Conservation (phyloP, 1,140 invertebrate species). For the Camponotus floridanus region DNA sequence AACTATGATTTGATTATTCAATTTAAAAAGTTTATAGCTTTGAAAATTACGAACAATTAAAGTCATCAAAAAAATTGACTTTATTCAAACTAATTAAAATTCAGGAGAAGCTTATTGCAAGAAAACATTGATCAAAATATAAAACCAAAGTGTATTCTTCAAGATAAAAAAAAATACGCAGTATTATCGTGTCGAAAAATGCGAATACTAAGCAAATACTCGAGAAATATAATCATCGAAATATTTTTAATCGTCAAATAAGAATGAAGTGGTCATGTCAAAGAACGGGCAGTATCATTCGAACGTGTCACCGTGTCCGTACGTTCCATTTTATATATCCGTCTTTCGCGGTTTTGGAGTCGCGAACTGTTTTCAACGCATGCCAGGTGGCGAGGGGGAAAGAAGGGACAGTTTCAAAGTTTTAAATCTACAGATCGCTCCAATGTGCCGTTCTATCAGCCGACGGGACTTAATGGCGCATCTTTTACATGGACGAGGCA, state of each 20-base stretch:
- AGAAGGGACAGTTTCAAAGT: conserved; percentile 42
- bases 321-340: background rate
- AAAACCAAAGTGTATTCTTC: no score
- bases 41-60: no score
- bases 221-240: background rate
- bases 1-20: no score
- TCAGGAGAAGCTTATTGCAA: no score
- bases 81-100: no score
- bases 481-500: conserved; percentile 56
- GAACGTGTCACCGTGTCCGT: background rate
- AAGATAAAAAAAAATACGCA: background rate
- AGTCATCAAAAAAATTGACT: no score
- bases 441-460: conserved; percentile 41
- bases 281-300: background rate
- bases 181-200: background rate
- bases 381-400: no score
- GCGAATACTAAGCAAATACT: background rate
- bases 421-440: conserved; percentile 64
- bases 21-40: no score
- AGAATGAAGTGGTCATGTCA: background rate
- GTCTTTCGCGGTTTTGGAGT: conserved; percentile 15
- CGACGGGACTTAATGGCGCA: conserved; percentile 63
- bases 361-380: conserved; percentile 37
- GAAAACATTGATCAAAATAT: no score
- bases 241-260: background rate